Evolutionary conservation across 2,113 vertebrate species (phyloP).

Genomic region (Calyptomena viridis): DNA sequence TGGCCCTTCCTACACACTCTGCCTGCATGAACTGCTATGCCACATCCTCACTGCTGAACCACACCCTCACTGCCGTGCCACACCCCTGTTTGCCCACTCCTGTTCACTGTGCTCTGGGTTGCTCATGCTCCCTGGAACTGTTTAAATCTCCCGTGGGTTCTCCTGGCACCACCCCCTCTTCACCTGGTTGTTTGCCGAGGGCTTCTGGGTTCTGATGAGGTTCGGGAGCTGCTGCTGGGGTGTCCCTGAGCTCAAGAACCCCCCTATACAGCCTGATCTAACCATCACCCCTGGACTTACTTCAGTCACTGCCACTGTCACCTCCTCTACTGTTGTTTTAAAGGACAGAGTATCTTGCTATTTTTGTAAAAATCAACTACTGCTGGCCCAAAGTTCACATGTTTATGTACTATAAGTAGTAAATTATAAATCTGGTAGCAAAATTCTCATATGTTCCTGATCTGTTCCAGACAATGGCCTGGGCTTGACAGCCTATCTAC

Average conservation of each 20-base stretch:
- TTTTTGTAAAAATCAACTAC: background rate
- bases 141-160: background rate
- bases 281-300: background rate
- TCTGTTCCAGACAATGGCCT: background rate
- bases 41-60: too few species aligned
- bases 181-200: rapidly evolving
- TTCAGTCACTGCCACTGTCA: rapidly evolving
- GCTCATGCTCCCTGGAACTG: background rate
- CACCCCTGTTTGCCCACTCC: background rate
- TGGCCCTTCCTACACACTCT: background rate
- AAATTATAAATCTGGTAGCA: background rate
- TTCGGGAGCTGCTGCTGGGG: rapidly evolving
- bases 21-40: background rate
- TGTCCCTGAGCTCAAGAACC: background rate
- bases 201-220: background rate
- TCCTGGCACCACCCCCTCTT: rapidly evolving
- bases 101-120: background rate
- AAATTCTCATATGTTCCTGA: background rate
- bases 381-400: background rate
- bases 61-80: background rate
- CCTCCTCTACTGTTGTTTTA: background rate
- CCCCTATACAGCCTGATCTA: background rate
- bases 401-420: background rate
- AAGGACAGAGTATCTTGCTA: background rate
- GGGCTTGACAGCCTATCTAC: background rate